A percentile compares a stretch with the other conserved stretches of the same genome.
These are phyloP conservation scores for Dinoponera quadriceps DNA, from an alignment of 1,140 invertebrate species.

Conservation along the genomic window DNA sequence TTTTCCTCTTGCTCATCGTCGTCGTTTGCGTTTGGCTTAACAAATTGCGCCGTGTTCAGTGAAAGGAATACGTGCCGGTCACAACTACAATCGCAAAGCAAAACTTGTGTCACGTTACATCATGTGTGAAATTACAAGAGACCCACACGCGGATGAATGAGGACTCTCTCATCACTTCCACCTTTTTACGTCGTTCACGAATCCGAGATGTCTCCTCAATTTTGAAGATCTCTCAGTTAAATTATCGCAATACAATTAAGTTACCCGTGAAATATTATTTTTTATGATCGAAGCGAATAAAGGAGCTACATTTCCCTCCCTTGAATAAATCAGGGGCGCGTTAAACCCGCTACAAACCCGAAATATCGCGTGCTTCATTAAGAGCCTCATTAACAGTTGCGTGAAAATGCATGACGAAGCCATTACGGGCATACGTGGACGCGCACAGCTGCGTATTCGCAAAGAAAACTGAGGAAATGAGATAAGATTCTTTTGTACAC, in stretches of 20 bases:
- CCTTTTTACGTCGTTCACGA: not conserved
- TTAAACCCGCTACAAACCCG: constrained; percentile 20
- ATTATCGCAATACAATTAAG: not conserved
- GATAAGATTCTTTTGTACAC: constrained; percentile 33
- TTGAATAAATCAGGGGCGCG: constrained; percentile 14
- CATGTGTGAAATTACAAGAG: constrained; percentile 37
- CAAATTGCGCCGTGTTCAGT: constrained; percentile 39
- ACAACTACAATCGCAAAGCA: constrained; percentile 50
- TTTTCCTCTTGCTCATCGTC: not conserved
- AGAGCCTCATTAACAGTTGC: constrained; percentile 38
- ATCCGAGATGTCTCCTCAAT: too few relatives aligned
- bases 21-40: constrained; percentile 21
- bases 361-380: constrained; percentile 33
- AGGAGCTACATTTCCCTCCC: not conserved
- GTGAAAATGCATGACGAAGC: constrained; percentile 41
- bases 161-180: constrained; percentile 10
- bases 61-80: constrained; percentile 63
- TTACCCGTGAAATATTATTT: not conserved
- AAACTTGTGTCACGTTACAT: constrained; percentile 45
- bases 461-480: not conserved
- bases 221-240: not conserved
- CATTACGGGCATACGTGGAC: not conserved
- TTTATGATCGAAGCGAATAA: not conserved
- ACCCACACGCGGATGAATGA: not conserved
- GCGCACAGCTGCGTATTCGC: not conserved